These are phyloP conservation scores for Merluccius polli DNA, from an alignment of 2,797 vertebrate species.

Conservation along the genomic window DNA sequence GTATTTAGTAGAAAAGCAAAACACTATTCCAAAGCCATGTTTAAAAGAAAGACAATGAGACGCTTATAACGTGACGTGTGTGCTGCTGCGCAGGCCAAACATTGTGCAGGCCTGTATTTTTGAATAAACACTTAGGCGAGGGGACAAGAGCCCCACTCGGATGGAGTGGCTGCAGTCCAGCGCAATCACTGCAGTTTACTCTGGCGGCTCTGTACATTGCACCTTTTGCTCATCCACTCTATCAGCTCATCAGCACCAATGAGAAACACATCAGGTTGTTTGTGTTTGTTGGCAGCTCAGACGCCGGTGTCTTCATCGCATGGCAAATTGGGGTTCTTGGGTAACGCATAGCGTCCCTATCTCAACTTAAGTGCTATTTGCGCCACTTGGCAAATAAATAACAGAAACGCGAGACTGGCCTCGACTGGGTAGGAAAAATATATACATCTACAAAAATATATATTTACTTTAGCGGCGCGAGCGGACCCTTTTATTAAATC, in stretches of 20 bases:
- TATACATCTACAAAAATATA: neutral
- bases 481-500: conserved; percentile 43
- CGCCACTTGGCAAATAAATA: conserved; percentile 23
- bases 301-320: conserved; percentile 41
- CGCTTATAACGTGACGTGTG: too few species aligned
- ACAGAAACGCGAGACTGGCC: neutral
- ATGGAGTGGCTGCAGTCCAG: neutral
- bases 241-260: conserved; percentile 42
- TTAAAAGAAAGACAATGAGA: too few species aligned
- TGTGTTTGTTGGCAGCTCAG: conserved; percentile 54
- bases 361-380: conserved; percentile 35
- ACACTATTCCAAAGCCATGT: too few species aligned
- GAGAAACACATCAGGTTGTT: conserved; percentile 44
- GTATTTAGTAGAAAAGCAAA: too few species aligned
- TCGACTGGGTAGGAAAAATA: neutral
- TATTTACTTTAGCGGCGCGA: neutral
- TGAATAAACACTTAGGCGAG: too few species aligned
- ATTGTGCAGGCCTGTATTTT: too few species aligned
- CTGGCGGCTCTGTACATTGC: conserved; percentile 21
- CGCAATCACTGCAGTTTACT: neutral
- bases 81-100: too few species aligned
- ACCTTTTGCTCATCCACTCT: conserved; percentile 34
- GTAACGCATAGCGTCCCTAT: conserved; percentile 36
- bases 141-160: neutral
- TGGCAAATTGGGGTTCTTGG: conserved; percentile 20